These are phyloP conservation scores for Pandion haliaetus DNA, from an alignment of 2,113 vertebrate species.

Conservation along the genomic window DNA sequence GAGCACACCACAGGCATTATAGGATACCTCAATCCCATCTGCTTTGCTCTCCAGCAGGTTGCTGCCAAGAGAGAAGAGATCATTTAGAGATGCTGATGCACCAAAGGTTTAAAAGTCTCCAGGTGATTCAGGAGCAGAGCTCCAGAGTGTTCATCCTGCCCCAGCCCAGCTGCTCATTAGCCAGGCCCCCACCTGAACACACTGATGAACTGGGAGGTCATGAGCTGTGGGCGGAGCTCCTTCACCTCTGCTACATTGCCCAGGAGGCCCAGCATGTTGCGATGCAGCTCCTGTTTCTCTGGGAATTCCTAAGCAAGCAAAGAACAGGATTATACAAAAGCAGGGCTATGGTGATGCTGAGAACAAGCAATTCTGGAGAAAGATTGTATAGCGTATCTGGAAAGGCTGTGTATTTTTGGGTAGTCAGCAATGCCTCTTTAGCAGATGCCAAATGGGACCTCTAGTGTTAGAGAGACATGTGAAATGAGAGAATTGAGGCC, in stretches of 20 bases:
- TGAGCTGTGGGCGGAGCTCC: constrained; percentile 89
- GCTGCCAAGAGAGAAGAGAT: constrained; percentile 65
- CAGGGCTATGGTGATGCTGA: background rate
- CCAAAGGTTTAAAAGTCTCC: background rate
- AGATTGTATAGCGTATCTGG: background rate
- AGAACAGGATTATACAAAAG: background rate
- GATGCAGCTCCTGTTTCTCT: constrained; percentile 96
- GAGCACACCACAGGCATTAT: constrained; percentile 95
- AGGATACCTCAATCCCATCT: constrained; percentile 96
- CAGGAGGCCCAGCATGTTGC: constrained; percentile 95
- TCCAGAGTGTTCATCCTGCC: background rate
- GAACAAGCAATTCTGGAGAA: background rate
- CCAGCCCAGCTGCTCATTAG: background rate
- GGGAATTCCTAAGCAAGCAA: constrained; percentile 87
- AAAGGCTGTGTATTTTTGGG: background rate
- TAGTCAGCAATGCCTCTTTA: background rate
- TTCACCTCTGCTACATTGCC: constrained; percentile 96
- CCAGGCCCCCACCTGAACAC: constrained; percentile 87
- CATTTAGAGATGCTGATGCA: background rate
- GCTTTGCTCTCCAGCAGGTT: constrained; percentile 95
- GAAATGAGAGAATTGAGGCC: background rate
- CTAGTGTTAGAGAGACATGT: background rate
- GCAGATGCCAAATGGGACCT: background rate
- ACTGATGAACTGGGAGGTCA: constrained; percentile 93
- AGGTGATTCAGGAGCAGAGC: background rate